A percentile compares a stretch with the other conserved stretches of the same genome.
Conservation (phyloP, 2,113 vertebrate species). For the Falcunculus frontatus region DNA sequence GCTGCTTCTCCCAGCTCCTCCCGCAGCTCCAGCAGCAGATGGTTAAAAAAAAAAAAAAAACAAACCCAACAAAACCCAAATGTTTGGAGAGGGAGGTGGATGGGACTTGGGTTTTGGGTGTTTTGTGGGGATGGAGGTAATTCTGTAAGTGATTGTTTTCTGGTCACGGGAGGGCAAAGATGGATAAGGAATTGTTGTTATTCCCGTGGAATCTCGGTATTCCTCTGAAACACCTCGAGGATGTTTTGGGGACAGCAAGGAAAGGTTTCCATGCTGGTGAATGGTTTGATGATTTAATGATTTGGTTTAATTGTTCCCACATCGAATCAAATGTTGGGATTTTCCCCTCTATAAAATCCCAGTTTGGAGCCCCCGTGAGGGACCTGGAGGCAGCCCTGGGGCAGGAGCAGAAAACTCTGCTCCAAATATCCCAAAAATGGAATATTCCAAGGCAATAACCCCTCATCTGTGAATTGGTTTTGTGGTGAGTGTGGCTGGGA, state of each 20-base stretch:
- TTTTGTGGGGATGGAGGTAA: background rate
- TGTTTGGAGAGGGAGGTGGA: background rate
- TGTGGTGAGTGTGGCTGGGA: too few relatives aligned
- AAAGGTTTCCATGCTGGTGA: background rate
- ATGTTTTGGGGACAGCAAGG: background rate
- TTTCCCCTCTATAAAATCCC: too few relatives aligned
- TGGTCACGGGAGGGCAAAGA: background rate
- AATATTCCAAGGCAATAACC: too few relatives aligned
- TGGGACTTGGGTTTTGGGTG: background rate
- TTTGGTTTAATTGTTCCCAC: background rate
- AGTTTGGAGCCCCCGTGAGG: too few relatives aligned
- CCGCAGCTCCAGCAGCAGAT: background rate
- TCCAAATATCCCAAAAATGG: too few relatives aligned
- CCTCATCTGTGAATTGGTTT: too few relatives aligned
- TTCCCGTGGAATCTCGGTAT: background rate
- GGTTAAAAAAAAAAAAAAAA: background rate
- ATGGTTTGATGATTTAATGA: background rate
- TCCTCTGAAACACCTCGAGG: background rate
- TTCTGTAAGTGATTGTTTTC: fast-evolving
- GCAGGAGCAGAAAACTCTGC: too few relatives aligned
- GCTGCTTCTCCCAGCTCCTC: background rate
- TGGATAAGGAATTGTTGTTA: background rate
- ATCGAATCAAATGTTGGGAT: background rate
- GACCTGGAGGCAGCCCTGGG: too few relatives aligned
- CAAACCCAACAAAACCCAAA: background rate